Percentiles rank a stretch among this genome's conserved stretches.
Evolutionary conservation across 2,797 vertebrate species (phyloP).

Genomic region (Hipposideros larvatus): DNA sequence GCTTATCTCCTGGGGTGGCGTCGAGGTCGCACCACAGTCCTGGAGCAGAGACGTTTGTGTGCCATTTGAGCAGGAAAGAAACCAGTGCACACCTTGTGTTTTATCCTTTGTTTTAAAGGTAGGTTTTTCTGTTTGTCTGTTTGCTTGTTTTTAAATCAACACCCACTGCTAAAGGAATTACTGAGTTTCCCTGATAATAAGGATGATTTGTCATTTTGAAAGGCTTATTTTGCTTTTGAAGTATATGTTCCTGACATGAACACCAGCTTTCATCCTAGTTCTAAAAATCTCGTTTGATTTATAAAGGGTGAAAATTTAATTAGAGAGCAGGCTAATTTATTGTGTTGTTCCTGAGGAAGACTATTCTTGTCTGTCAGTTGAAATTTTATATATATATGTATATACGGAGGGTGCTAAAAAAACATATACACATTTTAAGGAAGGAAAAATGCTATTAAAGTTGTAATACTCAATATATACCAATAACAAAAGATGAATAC

Average conservation of each 20-base stretch:
- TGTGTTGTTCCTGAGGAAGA: slow-evolving; percentile 7
- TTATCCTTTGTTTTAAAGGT: slow-evolving; percentile 64
- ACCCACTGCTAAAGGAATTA: slow-evolving; percentile 16
- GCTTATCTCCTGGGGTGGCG: slow-evolving; percentile 67
- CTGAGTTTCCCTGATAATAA: not conserved
- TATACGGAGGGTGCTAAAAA: too few relatives aligned
- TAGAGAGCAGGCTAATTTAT: not conserved
- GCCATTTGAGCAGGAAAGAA: slow-evolving; percentile 46
- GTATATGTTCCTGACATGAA: not conserved
- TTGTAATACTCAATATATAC: too few relatives aligned
- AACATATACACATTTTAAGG: too few relatives aligned
- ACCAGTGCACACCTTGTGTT: not conserved
- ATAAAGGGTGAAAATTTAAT: slow-evolving; percentile 43
- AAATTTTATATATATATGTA: not conserved
- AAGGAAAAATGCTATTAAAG: too few relatives aligned
- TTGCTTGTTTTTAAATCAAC: slow-evolving; percentile 49
- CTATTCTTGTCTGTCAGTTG: not conserved
- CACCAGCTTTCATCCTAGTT: not conserved
- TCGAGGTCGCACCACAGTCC: not conserved
- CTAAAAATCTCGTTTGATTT: not conserved
- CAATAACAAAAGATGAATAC: too few relatives aligned
- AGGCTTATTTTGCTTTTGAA: slow-evolving; percentile 43
- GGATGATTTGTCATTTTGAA: slow-evolving; percentile 39
- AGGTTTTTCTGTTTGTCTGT: not conserved
- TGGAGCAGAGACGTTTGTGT: not conserved